These are phyloP conservation scores for Neofelis nebulosa DNA, from an alignment of 2,113 vertebrate genomes.

Conservation along the genomic window DNA sequence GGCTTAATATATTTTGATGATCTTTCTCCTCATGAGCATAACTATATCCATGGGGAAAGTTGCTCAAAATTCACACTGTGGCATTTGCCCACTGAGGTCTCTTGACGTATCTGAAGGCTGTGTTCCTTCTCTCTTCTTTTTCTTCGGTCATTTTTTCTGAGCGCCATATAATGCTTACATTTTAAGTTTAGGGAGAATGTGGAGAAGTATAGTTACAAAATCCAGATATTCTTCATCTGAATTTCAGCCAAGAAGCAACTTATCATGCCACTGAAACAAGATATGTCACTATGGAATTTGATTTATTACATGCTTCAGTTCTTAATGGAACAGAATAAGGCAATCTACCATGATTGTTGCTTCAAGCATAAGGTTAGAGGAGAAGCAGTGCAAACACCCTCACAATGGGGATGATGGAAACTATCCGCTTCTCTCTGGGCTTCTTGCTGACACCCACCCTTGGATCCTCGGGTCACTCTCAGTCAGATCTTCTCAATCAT, in stretches of 20 bases:
- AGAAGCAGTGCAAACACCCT: slow-evolving; percentile 79
- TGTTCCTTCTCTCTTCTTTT: not conserved
- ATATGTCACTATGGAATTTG: slow-evolving; percentile 80
- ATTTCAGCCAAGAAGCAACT: slow-evolving; percentile 80
- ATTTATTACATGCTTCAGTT: slow-evolving; percentile 80
- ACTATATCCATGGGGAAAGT: not conserved
- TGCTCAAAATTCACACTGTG: not conserved
- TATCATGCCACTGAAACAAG: slow-evolving; percentile 77
- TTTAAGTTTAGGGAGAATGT: slow-evolving; percentile 44
- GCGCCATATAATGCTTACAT: slow-evolving; percentile 43
- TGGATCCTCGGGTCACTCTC: slow-evolving; percentile 71
- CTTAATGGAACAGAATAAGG: slow-evolving; percentile 83
- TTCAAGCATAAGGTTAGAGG: slow-evolving; percentile 78
- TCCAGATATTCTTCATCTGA: slow-evolving; percentile 77
- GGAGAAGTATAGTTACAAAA: slow-evolving; percentile 69
- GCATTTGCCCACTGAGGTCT: not conserved
- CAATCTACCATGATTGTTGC: slow-evolving; percentile 83
- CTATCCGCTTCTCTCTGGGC: slow-evolving; percentile 50
- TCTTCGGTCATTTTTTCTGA: slow-evolving; percentile 37
- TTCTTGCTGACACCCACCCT: slow-evolving; percentile 55
- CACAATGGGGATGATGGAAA: slow-evolving; percentile 71
- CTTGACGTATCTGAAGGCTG: not conserved
- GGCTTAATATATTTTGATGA: not conserved
- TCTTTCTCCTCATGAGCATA: not conserved
- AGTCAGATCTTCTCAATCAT: slow-evolving; percentile 76